Base-by-base conservation (phyloP, 37 sponge, comb jelly and placozoan species). In the Eunapius fragilis region DNA sequence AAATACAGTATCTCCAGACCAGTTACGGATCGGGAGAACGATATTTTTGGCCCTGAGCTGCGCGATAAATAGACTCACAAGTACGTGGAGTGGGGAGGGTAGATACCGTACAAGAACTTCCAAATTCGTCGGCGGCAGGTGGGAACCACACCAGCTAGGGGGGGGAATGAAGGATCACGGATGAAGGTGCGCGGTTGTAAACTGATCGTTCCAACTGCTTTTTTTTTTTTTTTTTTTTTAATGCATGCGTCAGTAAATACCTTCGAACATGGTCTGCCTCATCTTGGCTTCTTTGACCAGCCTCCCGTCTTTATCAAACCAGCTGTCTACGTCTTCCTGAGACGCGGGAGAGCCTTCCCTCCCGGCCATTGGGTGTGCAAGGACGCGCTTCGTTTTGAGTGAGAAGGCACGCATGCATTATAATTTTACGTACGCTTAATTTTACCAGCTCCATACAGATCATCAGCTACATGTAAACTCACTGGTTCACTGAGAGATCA, bases 71-170 rank as follows among this genome's bases (percentile, higher is more conserved):
- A n/a, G n/a, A n/a, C 90, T 84, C 27, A 87, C 91, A 90, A 67
- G 32, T 76, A 23, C 3, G 97, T 96, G 6, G 94, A 89, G 67
- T 90, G 80, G 19, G 86, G 48, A 12, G 94, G 94, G 75, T 94
- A 96, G n/a, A 94, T 75, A 0, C 85, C 90, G 74, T 81, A 96
- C 45, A 96, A 82, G 67, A 92, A 96, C 90, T 85, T 88, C 92
- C 94, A 96, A 0, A 96, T 78, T 3, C 75, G 69, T 19, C 71
- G 84, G 19, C 94, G 80, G 82, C 93, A 89, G 26, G 78, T 31
- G 2, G 85, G 77, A 0, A 86, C 83, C 2, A 96, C 85, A 58
- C 58, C 58, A 58, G 17, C 58, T 58, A 19, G 58, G 17, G 58
- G 58, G 14, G 58, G 6, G 41, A 41, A 41, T 6, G 6, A 41